Evolutionary conservation across 2,888 invertebrate genomes (phyloP), one percentile per base, ranked within the genome.

Genomic region (Galeruca laticollis): DNA sequence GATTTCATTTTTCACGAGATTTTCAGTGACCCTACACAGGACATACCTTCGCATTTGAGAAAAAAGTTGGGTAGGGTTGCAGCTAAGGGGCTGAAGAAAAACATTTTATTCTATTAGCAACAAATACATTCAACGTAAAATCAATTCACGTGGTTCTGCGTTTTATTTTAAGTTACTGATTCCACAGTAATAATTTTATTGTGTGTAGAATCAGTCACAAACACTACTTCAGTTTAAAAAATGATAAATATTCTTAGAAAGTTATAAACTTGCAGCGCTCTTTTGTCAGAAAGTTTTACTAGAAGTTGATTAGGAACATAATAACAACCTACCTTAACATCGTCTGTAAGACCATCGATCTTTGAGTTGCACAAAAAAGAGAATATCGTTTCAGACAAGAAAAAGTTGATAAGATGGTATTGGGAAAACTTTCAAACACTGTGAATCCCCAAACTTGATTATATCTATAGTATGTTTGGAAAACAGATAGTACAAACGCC

Each of bases 281-380:
- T 43, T 43, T 15, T 15, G n/a, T n/a, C 43, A n/a, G 13, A 43
- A 43, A 43, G 43, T 43, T 43, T 43, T 43, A 43, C n/a, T 43
- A 43, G n/a, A n/a, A 43, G 43, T 43, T n/a, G 13, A 43, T 43
- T 43, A 43, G 43, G 43, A n/a, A n/a, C 43, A 43, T 43, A 13
- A 43, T 43, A 43, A 43, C 43, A 43, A 43, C 43, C 43, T 43
- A n/a, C 43, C 43, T 43, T 43, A 43, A 43, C 43, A 43, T 43
- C 43, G n/a, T 43, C n/a, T 43, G 43, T 43, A n/a, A 43, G n/a
- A 15, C n/a, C n/a, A 43, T 43, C 43, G 43, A 43, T 43, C 43
- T 13, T 43, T 43, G n/a, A 43, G 43, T n/a, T 13, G 6, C 5
- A n/a, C 43, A n/a, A 43, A 13, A 37, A 43, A 43, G 43, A 43